Conservation (phyloP, 2,888 invertebrate genomes). For the Leucoma salicis region DNA sequence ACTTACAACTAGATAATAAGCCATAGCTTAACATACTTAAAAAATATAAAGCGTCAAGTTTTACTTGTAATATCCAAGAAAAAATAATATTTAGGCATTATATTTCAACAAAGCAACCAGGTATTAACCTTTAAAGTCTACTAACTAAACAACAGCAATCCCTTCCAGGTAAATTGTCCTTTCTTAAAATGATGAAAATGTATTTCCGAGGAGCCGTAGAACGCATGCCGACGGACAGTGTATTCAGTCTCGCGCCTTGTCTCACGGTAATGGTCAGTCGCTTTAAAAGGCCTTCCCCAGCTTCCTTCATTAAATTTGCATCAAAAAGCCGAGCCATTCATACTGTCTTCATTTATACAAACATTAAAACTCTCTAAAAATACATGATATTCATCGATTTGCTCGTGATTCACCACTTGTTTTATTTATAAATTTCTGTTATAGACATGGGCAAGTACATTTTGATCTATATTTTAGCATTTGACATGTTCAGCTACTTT, state of each 20-base stretch:
- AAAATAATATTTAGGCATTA: no score
- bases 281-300: constrained; percentile 51
- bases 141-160: not conserved
- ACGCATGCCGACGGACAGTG: constrained; percentile 46
- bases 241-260: constrained; percentile 59
- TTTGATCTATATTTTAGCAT: no score
- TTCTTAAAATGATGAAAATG: constrained; percentile 11
- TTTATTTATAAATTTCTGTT: constrained; percentile 12
- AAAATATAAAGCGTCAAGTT: no score
- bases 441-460: no score
- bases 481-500: no score
- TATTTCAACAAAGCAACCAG: no score
- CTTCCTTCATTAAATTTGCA: constrained; percentile 72
- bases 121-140: not conserved
- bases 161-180: not conserved
- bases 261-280: constrained; percentile 67
- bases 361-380: constrained; percentile 37
- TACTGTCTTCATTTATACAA: constrained; percentile 47
- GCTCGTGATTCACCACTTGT: constrained; percentile 17
- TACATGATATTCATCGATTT: constrained; percentile 23
- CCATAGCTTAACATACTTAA: no score
- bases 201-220: constrained; percentile 21
- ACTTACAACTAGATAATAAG: no score
- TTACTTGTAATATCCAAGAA: no score
- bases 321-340: constrained; percentile 59